phyloP scores from a whole-genome alignment of 2,888 invertebrate genomes.

The Andrena bucephala region DNA sequence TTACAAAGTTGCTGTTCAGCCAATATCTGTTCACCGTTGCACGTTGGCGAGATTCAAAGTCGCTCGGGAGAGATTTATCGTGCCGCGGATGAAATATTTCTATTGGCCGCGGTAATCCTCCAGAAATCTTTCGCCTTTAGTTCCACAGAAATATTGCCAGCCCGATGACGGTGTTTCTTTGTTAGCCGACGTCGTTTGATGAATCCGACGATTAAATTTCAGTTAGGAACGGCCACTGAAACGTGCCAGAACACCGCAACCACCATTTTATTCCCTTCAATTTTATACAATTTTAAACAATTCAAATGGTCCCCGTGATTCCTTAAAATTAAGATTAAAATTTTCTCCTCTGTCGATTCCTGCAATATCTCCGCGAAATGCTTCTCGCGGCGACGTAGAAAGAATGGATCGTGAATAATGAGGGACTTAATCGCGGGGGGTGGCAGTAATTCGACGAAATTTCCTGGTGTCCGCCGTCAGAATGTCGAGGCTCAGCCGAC shows the following conservation, averaged over 20 bases:
- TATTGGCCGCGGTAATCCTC: not conserved
- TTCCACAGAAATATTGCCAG: not conserved
- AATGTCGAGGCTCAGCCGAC: not conserved
- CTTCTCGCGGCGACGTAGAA: too few relatives aligned
- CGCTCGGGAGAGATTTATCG: constrained; percentile 14
- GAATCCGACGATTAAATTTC: not conserved
- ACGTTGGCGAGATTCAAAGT: constrained; percentile 15
- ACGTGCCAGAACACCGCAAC: too few relatives aligned
- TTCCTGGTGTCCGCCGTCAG: not conserved
- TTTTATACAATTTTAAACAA: too few relatives aligned
- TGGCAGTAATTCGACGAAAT: not conserved
- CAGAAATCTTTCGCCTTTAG: not conserved
- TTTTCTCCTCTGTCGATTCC: too few relatives aligned
- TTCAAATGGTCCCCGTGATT: too few relatives aligned
- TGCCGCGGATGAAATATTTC: not conserved
- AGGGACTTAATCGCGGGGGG: too few relatives aligned
- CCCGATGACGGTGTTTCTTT: not conserved
- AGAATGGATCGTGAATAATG: too few relatives aligned
- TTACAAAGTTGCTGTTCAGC: constrained; percentile 8
- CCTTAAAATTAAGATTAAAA: too few relatives aligned
- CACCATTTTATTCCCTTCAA: too few relatives aligned
- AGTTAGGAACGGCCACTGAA: not conserved
- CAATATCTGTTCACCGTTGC: constrained; percentile 3
- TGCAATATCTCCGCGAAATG: too few relatives aligned
- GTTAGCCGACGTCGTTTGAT: not conserved